phyloP scores from a whole-genome alignment of 2,797 vertebrate species.

The Halcyon smyrnensis region DNA sequence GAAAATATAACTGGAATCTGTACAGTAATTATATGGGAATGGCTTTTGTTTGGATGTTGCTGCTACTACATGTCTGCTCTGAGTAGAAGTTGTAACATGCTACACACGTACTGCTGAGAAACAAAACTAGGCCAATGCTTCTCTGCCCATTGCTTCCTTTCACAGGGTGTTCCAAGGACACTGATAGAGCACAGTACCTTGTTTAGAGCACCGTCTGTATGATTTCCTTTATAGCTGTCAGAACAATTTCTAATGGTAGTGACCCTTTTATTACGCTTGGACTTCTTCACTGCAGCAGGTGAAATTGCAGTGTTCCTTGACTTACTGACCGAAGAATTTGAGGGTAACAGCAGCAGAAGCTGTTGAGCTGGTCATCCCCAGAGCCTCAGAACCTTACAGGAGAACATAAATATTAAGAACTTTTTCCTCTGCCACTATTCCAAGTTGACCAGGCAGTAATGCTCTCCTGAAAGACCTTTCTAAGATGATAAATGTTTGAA shows the following conservation, averaged over 20 bases:
- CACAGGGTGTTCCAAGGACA: background rate
- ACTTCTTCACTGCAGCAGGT: background rate
- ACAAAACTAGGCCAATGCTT: background rate
- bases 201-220: background rate
- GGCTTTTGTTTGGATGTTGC: background rate
- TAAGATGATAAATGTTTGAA: background rate
- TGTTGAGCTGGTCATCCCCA: background rate
- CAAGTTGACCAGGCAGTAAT: background rate
- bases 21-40: background rate
- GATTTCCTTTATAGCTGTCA: background rate
- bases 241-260: background rate
- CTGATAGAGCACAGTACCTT: background rate
- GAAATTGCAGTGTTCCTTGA: background rate
- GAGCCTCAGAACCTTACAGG: background rate
- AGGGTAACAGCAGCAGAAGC: background rate
- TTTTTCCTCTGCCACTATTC: background rate
- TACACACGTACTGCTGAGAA: background rate
- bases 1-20: background rate
- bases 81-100: background rate
- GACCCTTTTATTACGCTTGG: background rate
- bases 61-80: background rate
- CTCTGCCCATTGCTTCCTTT: background rate
- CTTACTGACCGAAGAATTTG: background rate
- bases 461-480: constrained; percentile 13
- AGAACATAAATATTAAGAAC: background rate